Base-by-base conservation (phyloP, 1,140 invertebrate genomes). In the Subanguina moxae region DNA sequence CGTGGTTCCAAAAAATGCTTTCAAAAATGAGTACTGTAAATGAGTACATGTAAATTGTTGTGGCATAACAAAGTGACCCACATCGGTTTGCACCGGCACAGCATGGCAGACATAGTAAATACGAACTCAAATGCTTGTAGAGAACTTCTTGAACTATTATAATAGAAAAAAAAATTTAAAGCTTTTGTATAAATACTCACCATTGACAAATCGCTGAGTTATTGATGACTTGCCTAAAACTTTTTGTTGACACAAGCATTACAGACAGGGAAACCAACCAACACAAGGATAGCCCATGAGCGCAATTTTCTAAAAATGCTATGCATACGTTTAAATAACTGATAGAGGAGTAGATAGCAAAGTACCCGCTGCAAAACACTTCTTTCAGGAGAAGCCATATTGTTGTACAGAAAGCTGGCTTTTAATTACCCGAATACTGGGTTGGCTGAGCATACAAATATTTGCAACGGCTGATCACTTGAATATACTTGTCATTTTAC, bases 171-270 rank as follows among this genome's bases (percentile, higher is more conserved):
- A 45, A n/a, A 7, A 15, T 3, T 15, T 52, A 52, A 52, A 38
- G 32, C 32, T 38, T 38, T 11, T 52, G 3, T 7, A 52, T 7
- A 52, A 52, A 21, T 21, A 52, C 48, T 21, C n/a, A 52, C 48
- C 48, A 52, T 52, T 52, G 8, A 52, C 48, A 52, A 52, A 52
- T 7, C 48, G 48, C 48, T 52, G 48, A 52, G 48, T 52, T 7
- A 52, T 52, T 5, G 48, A 52, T 3, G 48, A 52, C 17, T 52
- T 52, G n/a, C 48, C 48, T 52, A 52, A 52, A 52, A n/a, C n/a
- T n/a, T n/a, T n/a, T n/a, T n/a, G 23, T 21, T 1, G 17, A 15
- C 48, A 52, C n/a, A n/a, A 15, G n/a, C 8, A 7, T 21, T 19
- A 52, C 15, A 52, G n/a, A 15, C 3, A 25, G n/a, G 8, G 48